Base-by-base conservation (phyloP, 1,140 invertebrate species). In the Neodiprion lecontei region DNA sequence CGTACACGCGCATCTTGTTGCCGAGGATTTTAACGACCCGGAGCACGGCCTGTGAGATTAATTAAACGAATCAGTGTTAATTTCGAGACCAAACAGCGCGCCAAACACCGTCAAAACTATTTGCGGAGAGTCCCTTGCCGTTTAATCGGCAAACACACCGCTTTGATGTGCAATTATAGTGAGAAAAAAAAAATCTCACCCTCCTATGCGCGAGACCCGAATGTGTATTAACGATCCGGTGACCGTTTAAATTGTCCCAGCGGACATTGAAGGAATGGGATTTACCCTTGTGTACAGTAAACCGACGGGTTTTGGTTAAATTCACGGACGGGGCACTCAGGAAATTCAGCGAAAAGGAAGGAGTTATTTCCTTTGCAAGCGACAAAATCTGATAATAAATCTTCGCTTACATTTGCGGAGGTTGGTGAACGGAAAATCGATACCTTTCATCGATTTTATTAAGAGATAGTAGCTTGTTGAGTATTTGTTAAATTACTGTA, bases 51-150 rank as follows among this genome's bases (percentile, higher is more conserved):
- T 61, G 53, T 4, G 53, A 61, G 53, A 61, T 61, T 61, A 61
- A 61, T 61, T 61, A 61, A 61, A 61, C 53, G n/a, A 61, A 61
- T 61, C 53, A 61, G 53, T 61, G 53, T 61, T 61, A 61, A 61
- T 61, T 61, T 61, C 11, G n/a, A 14, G 53, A 61, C 53, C 53
- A 61, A 61, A 61, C 53, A 61, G 11, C 53, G n/a, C 53, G 11
- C 11, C 11, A 17, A 12, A 14, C n/a, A 17, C 11, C n/a, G 53
- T 14, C 11, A 61, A 61, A 61, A 61, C 53, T 61, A 61, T 61
- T 61, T 61, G 53, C n/a, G 53, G 53, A 61, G 53, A 0, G 53
- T 12, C 53, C 53, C 53, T 61, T 9, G 53, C 4, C 53, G 53
- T 61, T 61, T 61, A 61, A 61, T 61, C 53, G 53, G n/a, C 53